A percentile compares a stretch with the other conserved stretches of the same genome.
Evolutionary conservation across 1,140 invertebrate genomes (phyloP).

Genomic region (Octopus sinensis): DNA sequence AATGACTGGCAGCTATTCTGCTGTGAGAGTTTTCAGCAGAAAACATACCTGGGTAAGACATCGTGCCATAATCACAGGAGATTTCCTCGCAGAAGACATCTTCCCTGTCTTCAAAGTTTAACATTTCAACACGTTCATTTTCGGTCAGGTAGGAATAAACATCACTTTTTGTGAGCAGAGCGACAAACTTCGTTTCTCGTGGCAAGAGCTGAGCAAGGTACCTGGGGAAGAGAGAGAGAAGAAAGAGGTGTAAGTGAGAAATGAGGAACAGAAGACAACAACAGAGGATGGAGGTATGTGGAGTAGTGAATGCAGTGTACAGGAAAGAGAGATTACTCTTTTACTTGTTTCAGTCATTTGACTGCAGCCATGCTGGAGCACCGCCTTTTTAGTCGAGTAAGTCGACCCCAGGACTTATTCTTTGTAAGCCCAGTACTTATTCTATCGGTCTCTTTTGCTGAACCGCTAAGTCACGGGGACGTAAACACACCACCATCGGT

Average conservation of each 20-base stretch:
- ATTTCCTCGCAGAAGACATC: slow-evolving; percentile 3
- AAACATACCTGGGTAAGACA: neutral
- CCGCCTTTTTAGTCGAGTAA: too few species aligned
- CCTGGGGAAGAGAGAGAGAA: neutral
- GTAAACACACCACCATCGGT: too few species aligned
- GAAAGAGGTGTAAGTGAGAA: neutral
- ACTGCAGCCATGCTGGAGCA: too few species aligned
- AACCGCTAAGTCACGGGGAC: too few species aligned
- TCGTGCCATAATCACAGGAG: neutral
- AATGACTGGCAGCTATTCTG: too few species aligned
- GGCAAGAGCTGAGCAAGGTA: slow-evolving; percentile 9
- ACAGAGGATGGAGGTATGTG: too few species aligned
- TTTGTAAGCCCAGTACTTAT: too few species aligned
- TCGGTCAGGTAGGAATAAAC: neutral
- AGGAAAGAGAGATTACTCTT: too few species aligned
- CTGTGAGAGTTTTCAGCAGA: neutral
- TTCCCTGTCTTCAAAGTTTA: slow-evolving; percentile 6
- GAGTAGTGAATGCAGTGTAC: too few species aligned
- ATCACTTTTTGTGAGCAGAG: slow-evolving; percentile 7
- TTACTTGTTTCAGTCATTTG: too few species aligned
- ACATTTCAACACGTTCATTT: neutral
- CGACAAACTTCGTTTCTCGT: slow-evolving; percentile 12
- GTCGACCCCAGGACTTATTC: too few species aligned
- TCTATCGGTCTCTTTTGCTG: too few species aligned
- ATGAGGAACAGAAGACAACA: neutral